Conservation (phyloP, 2,797 vertebrate species). For the Australoheros facetus region DNA sequence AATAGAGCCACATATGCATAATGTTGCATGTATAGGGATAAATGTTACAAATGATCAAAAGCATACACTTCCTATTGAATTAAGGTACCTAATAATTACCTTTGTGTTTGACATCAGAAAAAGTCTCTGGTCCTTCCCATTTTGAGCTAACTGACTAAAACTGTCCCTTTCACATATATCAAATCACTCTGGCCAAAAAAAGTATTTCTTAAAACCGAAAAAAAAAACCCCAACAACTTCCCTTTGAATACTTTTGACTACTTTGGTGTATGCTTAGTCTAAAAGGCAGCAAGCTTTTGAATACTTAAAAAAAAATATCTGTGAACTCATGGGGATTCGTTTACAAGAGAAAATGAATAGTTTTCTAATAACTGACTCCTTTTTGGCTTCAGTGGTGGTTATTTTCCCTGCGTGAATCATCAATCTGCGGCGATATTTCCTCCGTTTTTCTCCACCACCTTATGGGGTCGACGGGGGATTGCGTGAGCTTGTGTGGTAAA, state of each 20-base stretch:
- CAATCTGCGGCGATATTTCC: conserved; percentile 26
- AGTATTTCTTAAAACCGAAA: neutral
- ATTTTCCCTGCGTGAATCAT: conserved; percentile 36
- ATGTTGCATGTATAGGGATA: neutral
- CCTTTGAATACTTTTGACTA: neutral
- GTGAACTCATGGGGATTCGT: neutral
- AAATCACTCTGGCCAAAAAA: neutral
- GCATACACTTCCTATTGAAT: neutral
- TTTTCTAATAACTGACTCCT: neutral
- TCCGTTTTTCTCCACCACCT: conserved; percentile 14
- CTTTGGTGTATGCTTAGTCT: neutral
- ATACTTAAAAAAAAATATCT: neutral
- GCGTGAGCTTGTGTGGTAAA: conserved; percentile 30
- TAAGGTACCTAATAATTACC: neutral
- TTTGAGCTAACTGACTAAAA: neutral
- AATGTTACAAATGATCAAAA: neutral
- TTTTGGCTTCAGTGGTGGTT: conserved; percentile 7
- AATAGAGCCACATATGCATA: neutral
- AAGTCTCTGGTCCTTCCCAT: neutral
- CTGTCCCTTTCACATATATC: neutral
- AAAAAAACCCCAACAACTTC: neutral
- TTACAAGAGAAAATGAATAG: neutral
- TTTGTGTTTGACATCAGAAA: neutral
- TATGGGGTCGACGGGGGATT: conserved; percentile 23
- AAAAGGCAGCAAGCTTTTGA: neutral